phyloP scores from a whole-genome alignment of 2,797 vertebrate species.

The Thunnus albacares region DNA sequence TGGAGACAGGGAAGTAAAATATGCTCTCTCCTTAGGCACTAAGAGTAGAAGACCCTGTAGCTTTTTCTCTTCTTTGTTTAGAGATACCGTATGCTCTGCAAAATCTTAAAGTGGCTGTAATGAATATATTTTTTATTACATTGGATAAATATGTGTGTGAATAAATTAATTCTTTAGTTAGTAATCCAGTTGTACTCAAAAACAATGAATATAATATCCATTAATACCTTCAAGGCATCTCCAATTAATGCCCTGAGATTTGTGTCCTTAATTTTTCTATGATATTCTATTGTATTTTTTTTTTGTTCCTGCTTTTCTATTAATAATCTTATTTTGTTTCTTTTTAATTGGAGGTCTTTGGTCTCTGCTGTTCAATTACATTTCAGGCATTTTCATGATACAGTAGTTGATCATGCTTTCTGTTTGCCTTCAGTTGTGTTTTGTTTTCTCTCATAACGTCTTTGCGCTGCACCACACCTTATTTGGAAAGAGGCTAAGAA shows the following conservation, averaged over 20 bases:
- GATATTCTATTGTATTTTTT: no score
- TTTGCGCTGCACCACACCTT: background rate
- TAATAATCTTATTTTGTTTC: background rate
- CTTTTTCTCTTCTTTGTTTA: background rate
- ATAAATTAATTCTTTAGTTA: background rate
- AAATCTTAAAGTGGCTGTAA: background rate
- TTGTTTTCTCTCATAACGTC: background rate
- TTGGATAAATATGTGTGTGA: background rate
- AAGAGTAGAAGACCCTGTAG: background rate
- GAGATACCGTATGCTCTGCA: background rate
- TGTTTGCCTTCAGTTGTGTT: background rate
- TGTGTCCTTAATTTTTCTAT: background rate
- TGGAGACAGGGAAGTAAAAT: slow-evolving; percentile 8
- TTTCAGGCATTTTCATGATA: slow-evolving; percentile 4
- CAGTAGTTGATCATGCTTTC: background rate
- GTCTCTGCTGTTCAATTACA: background rate
- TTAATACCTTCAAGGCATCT: background rate
- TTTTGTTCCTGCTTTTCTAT: background rate
- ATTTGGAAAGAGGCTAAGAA: slow-evolving; percentile 8
- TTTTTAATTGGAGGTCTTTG: background rate
- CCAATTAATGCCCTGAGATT: background rate
- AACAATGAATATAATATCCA: background rate
- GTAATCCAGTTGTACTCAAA: background rate
- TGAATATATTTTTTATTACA: background rate
- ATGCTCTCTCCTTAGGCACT: background rate